Evolutionary conservation across 2,888 invertebrate genomes (phyloP).

Genomic region (Metallyticus violacea): DNA sequence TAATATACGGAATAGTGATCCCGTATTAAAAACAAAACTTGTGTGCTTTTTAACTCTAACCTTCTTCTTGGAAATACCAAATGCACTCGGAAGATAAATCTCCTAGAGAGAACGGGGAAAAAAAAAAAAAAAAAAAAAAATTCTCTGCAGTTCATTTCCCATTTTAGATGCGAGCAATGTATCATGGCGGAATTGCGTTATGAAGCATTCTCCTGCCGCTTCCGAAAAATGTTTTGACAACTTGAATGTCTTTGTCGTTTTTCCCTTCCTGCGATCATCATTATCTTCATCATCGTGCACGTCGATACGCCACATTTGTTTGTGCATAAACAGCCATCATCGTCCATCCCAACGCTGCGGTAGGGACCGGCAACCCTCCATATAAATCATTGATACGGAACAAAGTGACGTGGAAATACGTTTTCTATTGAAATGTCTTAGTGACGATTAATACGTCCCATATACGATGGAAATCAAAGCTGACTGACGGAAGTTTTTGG

Average conservation of each 20-base stretch:
- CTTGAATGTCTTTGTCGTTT: neutral
- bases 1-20: no score
- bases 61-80: neutral
- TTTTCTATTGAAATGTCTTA: neutral
- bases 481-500: neutral
- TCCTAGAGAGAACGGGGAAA: neutral
- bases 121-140: neutral
- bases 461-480: neutral
- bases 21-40: neutral
- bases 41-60: neutral
- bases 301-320: constrained; percentile 12
- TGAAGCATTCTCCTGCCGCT: neutral
- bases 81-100: neutral
- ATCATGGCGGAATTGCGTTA: neutral
- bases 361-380: neutral
- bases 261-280: neutral
- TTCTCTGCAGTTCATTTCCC: neutral
- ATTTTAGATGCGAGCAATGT: neutral
- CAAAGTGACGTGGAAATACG: neutral
- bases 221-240: no score
- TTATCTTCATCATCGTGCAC: neutral
- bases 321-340: constrained; percentile 11
- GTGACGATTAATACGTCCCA: neutral
- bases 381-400: neutral
- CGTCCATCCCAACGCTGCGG: neutral